These are phyloP conservation scores for Mechanitis mazaeus DNA, from an alignment of 2,888 invertebrate species.

Conservation along the genomic window DNA sequence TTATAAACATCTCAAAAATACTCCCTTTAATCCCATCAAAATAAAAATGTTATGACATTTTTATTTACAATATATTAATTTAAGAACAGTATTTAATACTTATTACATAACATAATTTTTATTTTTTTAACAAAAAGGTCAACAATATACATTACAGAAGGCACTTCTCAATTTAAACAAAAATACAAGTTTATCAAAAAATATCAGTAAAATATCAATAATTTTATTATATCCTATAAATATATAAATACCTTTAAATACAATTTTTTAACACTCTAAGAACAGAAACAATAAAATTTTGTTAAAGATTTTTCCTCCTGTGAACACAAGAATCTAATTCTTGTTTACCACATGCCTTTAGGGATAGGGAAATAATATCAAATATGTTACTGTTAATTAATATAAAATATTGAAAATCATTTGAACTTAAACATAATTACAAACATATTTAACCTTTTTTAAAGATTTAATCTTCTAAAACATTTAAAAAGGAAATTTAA, in stretches of 20 bases:
- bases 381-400: no score
- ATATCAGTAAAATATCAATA: slow-evolving; percentile 4
- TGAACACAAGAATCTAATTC: slow-evolving; percentile 1
- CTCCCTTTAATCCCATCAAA: slow-evolving; percentile 3
- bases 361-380: background rate
- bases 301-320: background rate
- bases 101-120: background rate
- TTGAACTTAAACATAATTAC: background rate
- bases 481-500: background rate
- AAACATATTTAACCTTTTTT: background rate
- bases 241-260: background rate
- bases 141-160: background rate
- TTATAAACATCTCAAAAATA: slow-evolving; percentile 8
- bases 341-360: background rate
- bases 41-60: background rate
- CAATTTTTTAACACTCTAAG: background rate
- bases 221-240: background rate
- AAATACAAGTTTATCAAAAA: background rate
- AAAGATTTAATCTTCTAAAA: background rate
- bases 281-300: background rate
- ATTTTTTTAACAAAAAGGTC: background rate
- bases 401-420: background rate
- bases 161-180: background rate
- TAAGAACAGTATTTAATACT: background rate
- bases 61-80: background rate